Conservation (phyloP, 2,113 vertebrate genomes). For the Alouatta palliata region DNA sequence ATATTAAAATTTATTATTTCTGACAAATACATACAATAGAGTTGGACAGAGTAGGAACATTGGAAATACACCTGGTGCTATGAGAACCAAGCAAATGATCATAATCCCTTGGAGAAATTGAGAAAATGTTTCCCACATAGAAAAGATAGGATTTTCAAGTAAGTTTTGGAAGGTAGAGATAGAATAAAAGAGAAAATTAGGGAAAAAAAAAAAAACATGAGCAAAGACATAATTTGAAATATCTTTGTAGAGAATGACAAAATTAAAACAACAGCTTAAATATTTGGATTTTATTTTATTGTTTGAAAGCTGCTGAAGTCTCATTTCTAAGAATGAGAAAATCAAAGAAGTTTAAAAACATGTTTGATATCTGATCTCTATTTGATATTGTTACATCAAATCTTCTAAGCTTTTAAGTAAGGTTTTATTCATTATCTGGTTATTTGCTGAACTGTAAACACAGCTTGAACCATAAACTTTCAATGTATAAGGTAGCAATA, state of each 20-base stretch:
- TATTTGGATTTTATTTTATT: neutral
- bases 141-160: neutral
- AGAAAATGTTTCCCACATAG: neutral
- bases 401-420: neutral
- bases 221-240: neutral
- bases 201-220: neutral
- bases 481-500: neutral
- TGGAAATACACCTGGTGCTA: neutral
- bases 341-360: neutral
- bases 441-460: neutral
- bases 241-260: neutral
- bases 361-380: neutral
- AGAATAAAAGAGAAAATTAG: neutral
- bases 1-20: neutral
- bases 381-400: neutral
- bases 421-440: neutral
- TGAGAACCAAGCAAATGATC: neutral
- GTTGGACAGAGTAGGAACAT: neutral
- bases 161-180: neutral
- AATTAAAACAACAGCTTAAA: neutral
- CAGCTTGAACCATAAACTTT: neutral
- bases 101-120: neutral
- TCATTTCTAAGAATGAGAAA: neutral
- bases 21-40: neutral
- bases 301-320: neutral